Evolutionary conservation across 2,113 vertebrate genomes (phyloP), one percentile per base, ranked within the genome.

Genomic region (Melospiza melodia): DNA sequence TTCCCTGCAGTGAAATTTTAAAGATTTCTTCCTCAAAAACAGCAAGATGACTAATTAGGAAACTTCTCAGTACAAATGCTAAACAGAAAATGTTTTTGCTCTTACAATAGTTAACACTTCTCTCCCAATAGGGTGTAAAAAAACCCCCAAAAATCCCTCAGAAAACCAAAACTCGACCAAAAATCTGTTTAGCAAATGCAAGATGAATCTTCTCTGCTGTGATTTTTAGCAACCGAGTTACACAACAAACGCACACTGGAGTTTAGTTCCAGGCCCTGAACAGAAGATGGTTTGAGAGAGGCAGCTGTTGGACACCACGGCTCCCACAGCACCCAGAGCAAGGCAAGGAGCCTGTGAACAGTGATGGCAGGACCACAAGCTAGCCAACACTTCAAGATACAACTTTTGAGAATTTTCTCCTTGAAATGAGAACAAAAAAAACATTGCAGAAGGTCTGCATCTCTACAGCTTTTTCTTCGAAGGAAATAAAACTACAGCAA

Each of bases 11-110:
- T 66, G 67, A 91, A 90, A 95, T 90, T 48, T 84, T 79, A 71
- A 82, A 90, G 69, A 90, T 76, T 81, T 76, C 65, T 82, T 91
- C 87, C 91, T 76, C 54, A 75, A 91, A 96, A 81, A 8, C 61
- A 91, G 65, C 69, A 89, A 85, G 71, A 96, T 90, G 66, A 93
- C 74, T 95, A 85, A 95, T 95, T 68, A 91, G 85, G 30, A 93
- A 91, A 83, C 46, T 91, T 83, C 78, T 82, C 58, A 57, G 74
- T 61, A 83, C 31, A 85, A 93, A 93, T 44, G 49, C 62, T 44
- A n/a, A 91, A 57, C 31, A 52, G 81, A 91, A 93, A 93, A 90
- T 37, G 58, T 93, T 96, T 88, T 76, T 24, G 22, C 17, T 84
- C 16, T 87, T 89, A 93, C 58, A 87, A 83, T 37, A 41, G 92